Conservation (phyloP, 2,888 invertebrate species). For the Nomada ruficornis region DNA sequence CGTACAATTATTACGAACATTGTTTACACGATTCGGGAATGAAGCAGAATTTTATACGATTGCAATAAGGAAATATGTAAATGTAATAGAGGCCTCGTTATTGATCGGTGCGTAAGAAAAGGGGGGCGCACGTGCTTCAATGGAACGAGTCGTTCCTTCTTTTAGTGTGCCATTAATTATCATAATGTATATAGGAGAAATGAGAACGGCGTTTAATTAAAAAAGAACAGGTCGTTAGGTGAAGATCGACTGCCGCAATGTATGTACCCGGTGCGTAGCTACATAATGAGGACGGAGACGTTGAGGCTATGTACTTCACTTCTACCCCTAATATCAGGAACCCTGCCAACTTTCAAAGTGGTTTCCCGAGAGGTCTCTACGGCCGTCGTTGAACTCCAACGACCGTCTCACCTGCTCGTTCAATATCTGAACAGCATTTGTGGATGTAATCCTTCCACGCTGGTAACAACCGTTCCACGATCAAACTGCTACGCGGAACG, state of each 20-base stretch:
- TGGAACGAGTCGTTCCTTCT: neutral
- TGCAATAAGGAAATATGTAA: neutral
- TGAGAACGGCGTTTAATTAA: slow-evolving; percentile 42
- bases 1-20: neutral
- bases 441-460: slow-evolving; percentile 41
- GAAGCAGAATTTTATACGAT: neutral
- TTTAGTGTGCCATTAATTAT: slow-evolving; percentile 40
- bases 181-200: slow-evolving; percentile 20
- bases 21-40: too few relatives aligned
- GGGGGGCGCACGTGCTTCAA: neutral
- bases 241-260: slow-evolving; percentile 50
- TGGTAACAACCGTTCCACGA: slow-evolving; percentile 48
- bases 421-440: slow-evolving; percentile 54
- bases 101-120: neutral
- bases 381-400: slow-evolving; percentile 60
- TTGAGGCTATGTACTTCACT: slow-evolving; percentile 64
- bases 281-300: slow-evolving; percentile 65
- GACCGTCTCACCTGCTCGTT: slow-evolving; percentile 61
- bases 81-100: neutral
- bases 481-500: slow-evolving; percentile 42
- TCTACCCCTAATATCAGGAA: slow-evolving; percentile 63
- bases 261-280: slow-evolving; percentile 54
- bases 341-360: slow-evolving; percentile 68
- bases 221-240: slow-evolving; percentile 35
- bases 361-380: slow-evolving; percentile 59